These are phyloP conservation scores for Eristalis arbustorum DNA, from an alignment of 2,888 invertebrate species.

Conservation along the genomic window DNA sequence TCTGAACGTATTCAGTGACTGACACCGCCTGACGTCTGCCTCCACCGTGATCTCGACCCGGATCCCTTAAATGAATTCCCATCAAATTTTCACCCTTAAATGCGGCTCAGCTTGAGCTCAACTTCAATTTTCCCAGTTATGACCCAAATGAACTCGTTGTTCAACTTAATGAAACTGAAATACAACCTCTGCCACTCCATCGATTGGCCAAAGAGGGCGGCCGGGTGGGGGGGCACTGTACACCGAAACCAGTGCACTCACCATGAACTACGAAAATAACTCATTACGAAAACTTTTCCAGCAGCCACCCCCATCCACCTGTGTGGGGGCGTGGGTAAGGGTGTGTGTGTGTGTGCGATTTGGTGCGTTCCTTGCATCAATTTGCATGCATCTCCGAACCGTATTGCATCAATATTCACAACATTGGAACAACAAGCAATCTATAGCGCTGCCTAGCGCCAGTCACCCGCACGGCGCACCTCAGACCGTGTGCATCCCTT, in stretches of 20 bases:
- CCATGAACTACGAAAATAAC: conserved; percentile 52
- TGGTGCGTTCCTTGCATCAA: conserved; percentile 27
- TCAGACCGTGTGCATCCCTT: neutral
- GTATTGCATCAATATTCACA: conserved; percentile 68
- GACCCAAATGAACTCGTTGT: neutral
- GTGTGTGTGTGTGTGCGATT: no score
- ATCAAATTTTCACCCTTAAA: neutral
- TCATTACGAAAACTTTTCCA: conserved; percentile 60
- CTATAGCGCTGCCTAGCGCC: conserved; percentile 37
- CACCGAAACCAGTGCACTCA: neutral
- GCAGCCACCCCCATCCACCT: neutral
- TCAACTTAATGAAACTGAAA: conserved; percentile 9
- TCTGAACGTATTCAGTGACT: no score
- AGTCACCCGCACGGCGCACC: neutral
- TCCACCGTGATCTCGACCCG: neutral
- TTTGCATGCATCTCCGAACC: conserved; percentile 65
- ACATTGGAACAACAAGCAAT: conserved; percentile 66
- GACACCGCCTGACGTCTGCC: neutral
- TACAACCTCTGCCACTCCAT: neutral
- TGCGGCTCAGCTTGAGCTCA: neutral
- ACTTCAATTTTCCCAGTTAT: neutral
- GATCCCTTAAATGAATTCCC: neutral
- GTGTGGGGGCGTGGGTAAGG: neutral
- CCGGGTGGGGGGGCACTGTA: no score
- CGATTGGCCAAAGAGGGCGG: neutral